phyloP scores from a whole-genome alignment of 2,797 vertebrate species.

The Acanthopagrus latus region DNA sequence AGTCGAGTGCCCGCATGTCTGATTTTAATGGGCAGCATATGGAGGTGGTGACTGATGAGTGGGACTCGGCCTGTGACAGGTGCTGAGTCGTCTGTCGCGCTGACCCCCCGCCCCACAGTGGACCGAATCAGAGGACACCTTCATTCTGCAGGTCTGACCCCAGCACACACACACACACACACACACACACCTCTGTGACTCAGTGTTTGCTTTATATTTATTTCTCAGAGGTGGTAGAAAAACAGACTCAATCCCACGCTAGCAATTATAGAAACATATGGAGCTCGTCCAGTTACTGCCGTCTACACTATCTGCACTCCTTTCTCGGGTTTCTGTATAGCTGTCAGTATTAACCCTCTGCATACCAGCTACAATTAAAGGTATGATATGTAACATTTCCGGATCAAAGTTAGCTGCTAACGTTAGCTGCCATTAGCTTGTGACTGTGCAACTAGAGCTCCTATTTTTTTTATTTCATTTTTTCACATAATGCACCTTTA shows the following conservation, averaged over 20 bases:
- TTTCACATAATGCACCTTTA: no score
- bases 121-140: constrained; percentile 75
- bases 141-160: constrained; percentile 64
- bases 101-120: constrained; percentile 63
- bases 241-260: neutral
- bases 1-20: constrained; percentile 73
- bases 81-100: constrained; percentile 77
- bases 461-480: no score
- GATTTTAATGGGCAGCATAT: constrained; percentile 88
- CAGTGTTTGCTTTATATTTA: constrained; percentile 23
- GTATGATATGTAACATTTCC: no score
- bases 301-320: no score
- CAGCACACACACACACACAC: constrained; percentile 19
- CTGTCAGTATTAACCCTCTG: neutral
- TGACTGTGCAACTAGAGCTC: no score
- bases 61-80: constrained; percentile 77
- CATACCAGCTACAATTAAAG: neutral
- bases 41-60: constrained; percentile 83
- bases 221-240: neutral
- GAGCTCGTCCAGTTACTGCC: neutral
- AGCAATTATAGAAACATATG: constrained; percentile 10
- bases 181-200: neutral
- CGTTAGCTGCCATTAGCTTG: no score
- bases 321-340: neutral
- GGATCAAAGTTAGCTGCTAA: no score